Conservation (phyloP, 2,888 invertebrate species). For the Chaitophorus viminalis region DNA sequence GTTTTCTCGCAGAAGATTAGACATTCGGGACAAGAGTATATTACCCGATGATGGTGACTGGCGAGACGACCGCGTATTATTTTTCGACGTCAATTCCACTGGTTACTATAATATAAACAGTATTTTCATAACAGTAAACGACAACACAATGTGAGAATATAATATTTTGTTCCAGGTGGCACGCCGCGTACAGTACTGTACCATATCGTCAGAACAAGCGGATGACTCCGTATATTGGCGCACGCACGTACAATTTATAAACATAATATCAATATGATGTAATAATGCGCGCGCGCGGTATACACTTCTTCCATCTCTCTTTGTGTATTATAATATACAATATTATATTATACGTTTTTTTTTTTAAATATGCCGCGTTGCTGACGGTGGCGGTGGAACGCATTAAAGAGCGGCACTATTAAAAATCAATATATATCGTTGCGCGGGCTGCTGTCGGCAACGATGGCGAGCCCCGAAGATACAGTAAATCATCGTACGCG, state of each 20-base stretch:
- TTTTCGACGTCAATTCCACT: too few species aligned
- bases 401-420: slow-evolving; percentile 49
- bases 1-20: too few species aligned
- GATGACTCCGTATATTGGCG: not conserved
- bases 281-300: too few species aligned
- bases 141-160: not conserved
- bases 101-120: too few species aligned
- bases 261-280: too few species aligned
- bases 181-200: not conserved
- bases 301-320: not conserved
- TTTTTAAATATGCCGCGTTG: not conserved
- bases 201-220: not conserved
- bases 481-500: slow-evolving; percentile 48
- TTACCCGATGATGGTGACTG: too few species aligned
- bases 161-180: too few species aligned
- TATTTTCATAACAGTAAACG: not conserved
- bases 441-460: slow-evolving; percentile 38
- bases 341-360: not conserved
- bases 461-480: slow-evolving; percentile 5
- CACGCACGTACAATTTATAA: not conserved
- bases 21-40: too few species aligned
- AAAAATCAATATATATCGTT: slow-evolving; percentile 60
- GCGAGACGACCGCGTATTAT: too few species aligned
- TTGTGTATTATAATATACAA: too few species aligned
- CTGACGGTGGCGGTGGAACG: not conserved